Conservation (phyloP, 2,113 vertebrate genomes). For the Dendrocopos noguchii region DNA sequence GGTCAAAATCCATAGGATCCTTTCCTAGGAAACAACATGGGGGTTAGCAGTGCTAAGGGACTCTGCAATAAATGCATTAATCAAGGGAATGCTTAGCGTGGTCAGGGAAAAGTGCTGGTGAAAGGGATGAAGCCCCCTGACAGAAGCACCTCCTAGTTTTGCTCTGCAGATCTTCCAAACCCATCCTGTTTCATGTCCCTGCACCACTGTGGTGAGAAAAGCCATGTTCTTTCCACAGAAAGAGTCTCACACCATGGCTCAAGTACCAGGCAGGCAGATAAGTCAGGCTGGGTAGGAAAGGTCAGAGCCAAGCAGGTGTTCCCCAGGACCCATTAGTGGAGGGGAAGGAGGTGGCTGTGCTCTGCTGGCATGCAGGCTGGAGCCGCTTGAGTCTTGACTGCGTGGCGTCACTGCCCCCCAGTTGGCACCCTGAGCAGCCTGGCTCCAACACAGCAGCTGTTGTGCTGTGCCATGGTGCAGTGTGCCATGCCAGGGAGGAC, state of each 20-base stretch:
- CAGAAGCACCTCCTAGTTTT: background rate
- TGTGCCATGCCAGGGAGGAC: background rate
- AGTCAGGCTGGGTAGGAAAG: background rate
- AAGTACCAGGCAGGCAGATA: background rate
- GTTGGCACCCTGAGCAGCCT: background rate
- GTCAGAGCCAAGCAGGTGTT: background rate
- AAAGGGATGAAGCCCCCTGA: background rate
- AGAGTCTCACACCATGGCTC: fast-evolving
- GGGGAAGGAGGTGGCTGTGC: background rate
- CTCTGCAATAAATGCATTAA: background rate
- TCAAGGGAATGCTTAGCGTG: background rate
- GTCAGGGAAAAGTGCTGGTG: background rate
- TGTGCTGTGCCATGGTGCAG: background rate
- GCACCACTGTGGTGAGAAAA: background rate
- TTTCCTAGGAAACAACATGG: background rate
- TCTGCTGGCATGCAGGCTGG: fast-evolving
- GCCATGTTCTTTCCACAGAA: background rate
- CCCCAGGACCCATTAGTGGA: background rate
- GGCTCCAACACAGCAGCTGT: background rate
- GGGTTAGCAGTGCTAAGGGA: background rate
- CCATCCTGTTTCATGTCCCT: fast-evolving
- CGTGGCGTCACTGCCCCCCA: background rate
- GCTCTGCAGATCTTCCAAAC: background rate
- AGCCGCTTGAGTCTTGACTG: fast-evolving
- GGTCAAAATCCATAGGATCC: conserved; percentile 71